Base-by-base conservation (phyloP, 53 echinoderm and acorn worm species). In the Actinopyga echinites region DNA sequence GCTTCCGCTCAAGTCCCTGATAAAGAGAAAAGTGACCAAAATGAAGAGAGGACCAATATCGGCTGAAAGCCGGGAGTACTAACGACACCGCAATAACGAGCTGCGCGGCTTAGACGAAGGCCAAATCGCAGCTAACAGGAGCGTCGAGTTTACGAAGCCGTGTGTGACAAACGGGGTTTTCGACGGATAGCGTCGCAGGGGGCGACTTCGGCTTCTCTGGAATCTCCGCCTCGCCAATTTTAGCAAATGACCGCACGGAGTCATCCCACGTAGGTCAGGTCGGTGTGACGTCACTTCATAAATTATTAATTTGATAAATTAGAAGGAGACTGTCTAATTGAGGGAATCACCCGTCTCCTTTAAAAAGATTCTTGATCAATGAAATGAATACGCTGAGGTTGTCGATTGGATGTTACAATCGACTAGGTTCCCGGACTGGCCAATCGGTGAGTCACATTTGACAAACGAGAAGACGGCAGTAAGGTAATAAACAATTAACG, bases 161-260 rank as follows among this genome's bases (percentile, higher is more conserved):
- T 77, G 49, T 55, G 77, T 55, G 29, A 28, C 57, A 77, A 21
- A 25, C 40, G 25, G 26, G 45, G 13, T 71, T 71, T 55, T 54
- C 9, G 54, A 52, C 28, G 69, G 56, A 77, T 77, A 26, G n/a
- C 77, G 38, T 59, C 66, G 82, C 88, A 84, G 91, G 91, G 91
- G 91, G 82, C 62, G 54, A 74, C 79, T 44, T 25, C 29, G 88
- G 85, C 79, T 85, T 87, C 79, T 74, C 44, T 49, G 88, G 91
- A 91, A 91, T 91, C 91, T 80, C 81, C 60, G 63, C 22, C 81
- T 85, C 64, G 87, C 88, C 88, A 91, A 91, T 87, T 91, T 87
- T 91, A 88, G 85, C 85, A 91, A 91, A 91, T 91, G 91, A 87
- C 82, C 79, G 67, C 49, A 53, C 33, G 81, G 67, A 65, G 26